Evolutionary conservation across 2,113 vertebrate genomes (phyloP).

Genomic region (Corythoichthys intestinalis): DNA sequence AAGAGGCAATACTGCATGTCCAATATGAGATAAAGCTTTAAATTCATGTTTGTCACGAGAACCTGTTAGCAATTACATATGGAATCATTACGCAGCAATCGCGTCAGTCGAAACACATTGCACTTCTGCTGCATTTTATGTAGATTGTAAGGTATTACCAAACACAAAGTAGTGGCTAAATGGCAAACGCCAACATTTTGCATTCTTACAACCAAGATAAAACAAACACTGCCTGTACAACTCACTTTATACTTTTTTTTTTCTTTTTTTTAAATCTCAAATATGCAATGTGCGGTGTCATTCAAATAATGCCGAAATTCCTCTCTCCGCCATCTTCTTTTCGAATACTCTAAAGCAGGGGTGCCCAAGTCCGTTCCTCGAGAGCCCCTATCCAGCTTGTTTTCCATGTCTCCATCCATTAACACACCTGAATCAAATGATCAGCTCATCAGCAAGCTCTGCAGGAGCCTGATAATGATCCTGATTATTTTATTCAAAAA

Average conservation of each 20-base stretch:
- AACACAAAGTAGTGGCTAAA: not conserved
- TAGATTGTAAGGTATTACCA: not conserved
- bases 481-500: too few species aligned
- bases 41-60: conserved; percentile 3
- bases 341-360: too few species aligned
- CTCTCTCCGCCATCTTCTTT: too few species aligned
- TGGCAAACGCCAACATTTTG: not conserved
- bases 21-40: too few species aligned
- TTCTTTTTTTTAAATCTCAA: not conserved
- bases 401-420: too few species aligned
- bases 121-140: not conserved
- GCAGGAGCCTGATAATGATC: too few species aligned
- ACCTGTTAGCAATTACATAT: conserved; percentile 7
- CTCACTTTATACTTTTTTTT: not conserved
- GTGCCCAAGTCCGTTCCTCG: too few species aligned
- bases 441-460: too few species aligned
- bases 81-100: not conserved
- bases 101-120: not conserved
- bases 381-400: too few species aligned
- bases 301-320: too few species aligned
- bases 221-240: not conserved
- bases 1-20: too few species aligned
- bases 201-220: not conserved
- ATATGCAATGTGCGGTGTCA: not conserved
- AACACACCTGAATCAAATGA: too few species aligned